A percentile compares a stretch with the other conserved stretches of the same genome.
Conservation (phyloP, 2,797 vertebrate species). For the Champsocephalus esox region DNA sequence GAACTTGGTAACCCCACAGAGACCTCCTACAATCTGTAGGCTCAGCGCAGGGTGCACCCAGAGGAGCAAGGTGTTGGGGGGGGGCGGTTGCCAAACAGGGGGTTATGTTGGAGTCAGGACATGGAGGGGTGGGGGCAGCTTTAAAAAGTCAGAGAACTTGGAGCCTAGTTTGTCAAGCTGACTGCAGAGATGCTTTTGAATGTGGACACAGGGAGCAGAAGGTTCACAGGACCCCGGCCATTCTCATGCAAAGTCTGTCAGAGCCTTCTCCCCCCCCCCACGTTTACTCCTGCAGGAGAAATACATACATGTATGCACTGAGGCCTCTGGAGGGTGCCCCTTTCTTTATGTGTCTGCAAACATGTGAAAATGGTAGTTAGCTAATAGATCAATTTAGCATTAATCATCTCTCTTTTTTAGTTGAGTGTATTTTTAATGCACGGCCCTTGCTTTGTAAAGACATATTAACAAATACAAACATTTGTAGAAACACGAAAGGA, state of each 20-base stretch:
- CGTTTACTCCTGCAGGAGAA: slow-evolving; percentile 44
- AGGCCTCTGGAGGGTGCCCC: slow-evolving; percentile 9
- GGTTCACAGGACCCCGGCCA: slow-evolving; percentile 90
- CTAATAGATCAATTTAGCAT: too few species aligned
- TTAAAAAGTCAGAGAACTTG: slow-evolving; percentile 77
- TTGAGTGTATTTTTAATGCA: too few species aligned
- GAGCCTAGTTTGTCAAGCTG: slow-evolving; percentile 86
- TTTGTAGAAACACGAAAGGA: neutral
- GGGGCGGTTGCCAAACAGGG: slow-evolving; percentile 19
- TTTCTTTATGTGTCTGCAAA: slow-evolving; percentile 21
- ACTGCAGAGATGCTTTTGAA: slow-evolving; percentile 81
- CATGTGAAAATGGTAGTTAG: neutral
- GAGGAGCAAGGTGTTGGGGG: slow-evolving; percentile 44
- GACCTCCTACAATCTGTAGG: slow-evolving; percentile 50
- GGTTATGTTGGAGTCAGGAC: slow-evolving; percentile 41
- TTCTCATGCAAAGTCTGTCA: slow-evolving; percentile 89
- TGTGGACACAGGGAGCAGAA: slow-evolving; percentile 85
- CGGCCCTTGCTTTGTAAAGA: too few species aligned
- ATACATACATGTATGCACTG: slow-evolving; percentile 70
- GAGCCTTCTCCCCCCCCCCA: slow-evolving; percentile 45
- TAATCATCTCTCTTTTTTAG: too few species aligned
- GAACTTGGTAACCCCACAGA: slow-evolving; percentile 68
- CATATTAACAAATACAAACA: too few species aligned
- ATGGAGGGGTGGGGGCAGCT: slow-evolving; percentile 16
- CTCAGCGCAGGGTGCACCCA: slow-evolving; percentile 37